phyloP scores from a whole-genome alignment of 2,113 vertebrate genomes.

The Myrmecophaga tridactyla region DNA sequence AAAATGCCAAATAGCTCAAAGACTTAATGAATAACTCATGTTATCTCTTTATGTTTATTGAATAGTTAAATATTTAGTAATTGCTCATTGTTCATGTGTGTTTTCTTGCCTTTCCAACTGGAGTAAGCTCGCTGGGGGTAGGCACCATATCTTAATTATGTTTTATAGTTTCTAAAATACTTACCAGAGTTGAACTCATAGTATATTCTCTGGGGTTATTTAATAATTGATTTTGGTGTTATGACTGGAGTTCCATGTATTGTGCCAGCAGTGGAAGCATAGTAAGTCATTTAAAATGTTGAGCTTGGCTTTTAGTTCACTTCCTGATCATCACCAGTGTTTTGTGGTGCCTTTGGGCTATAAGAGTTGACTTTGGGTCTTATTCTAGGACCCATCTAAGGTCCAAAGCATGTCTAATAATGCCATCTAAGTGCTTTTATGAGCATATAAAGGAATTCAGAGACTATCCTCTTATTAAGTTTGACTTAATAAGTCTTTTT shows the following conservation, averaged over 20 bases:
- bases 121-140: neutral
- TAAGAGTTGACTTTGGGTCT: neutral
- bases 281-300: neutral
- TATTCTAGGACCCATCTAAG: neutral
- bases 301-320: neutral
- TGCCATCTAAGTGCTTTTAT: neutral
- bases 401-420: neutral
- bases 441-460: neutral
- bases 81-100: neutral
- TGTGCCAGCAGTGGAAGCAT: neutral
- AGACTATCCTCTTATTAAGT: neutral
- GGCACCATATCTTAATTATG: neutral
- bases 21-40: neutral
- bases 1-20: neutral
- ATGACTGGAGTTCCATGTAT: neutral
- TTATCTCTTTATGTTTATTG: neutral
- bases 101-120: neutral
- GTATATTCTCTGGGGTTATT: neutral
- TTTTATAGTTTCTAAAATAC: neutral
- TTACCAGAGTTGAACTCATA: neutral
- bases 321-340: neutral
- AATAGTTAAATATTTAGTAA: neutral
- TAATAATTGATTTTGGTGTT: neutral
- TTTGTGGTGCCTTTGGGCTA: neutral
- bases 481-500: slow-evolving; percentile 12